Conservation (phyloP, 2,888 invertebrate genomes). For the Heliconius charithonia region DNA sequence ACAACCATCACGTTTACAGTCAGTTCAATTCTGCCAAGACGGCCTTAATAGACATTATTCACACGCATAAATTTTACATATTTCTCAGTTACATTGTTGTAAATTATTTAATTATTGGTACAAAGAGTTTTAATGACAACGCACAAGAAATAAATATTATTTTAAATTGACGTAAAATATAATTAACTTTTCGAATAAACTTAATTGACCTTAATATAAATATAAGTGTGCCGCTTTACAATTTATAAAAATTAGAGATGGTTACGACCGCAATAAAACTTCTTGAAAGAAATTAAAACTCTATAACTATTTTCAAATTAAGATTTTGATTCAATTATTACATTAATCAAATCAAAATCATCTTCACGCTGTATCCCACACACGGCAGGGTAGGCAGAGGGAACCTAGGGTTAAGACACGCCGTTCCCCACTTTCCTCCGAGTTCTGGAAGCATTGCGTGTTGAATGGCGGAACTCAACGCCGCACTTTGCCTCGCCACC, state of each 20-base stretch:
- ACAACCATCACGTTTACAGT: not conserved
- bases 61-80: not conserved
- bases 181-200: conserved; percentile 9
- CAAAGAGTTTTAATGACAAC: not conserved
- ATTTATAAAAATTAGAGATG: conserved; percentile 8
- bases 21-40: not conserved
- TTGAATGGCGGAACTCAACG: too few species aligned
- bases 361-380: too few species aligned
- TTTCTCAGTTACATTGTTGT: not conserved
- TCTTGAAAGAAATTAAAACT: not conserved
- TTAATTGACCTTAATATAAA: conserved; percentile 3
- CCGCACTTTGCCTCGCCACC: too few species aligned
- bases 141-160: not conserved
- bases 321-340: not conserved
- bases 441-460: too few species aligned
- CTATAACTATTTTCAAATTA: not conserved
- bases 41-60: not conserved
- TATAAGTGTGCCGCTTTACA: not conserved
- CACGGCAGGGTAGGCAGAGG: too few species aligned
- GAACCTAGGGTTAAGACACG: too few species aligned
- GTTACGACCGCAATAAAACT: conserved; percentile 15
- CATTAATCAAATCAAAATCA: too few species aligned
- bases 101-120: not conserved
- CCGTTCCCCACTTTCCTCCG: too few species aligned
- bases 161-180: not conserved